Conservation (phyloP, 2,888 invertebrate genomes). For the Lasioglossum villosulum region DNA sequence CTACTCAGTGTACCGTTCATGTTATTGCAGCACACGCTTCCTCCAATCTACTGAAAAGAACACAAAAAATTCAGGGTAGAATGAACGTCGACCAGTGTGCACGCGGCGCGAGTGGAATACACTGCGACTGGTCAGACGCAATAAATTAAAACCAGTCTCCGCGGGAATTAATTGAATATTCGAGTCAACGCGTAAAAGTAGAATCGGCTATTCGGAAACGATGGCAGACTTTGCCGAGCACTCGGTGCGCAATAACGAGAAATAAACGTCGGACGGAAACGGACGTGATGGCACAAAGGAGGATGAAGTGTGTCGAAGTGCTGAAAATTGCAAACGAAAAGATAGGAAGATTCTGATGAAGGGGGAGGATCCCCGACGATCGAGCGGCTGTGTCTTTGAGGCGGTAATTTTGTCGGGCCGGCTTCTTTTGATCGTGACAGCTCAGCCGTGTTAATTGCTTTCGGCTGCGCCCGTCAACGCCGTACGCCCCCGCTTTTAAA, state of each 20-base stretch:
- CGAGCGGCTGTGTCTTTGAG: constrained; percentile 23
- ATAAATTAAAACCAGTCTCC: background rate
- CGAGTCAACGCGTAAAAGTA: background rate
- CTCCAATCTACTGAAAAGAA: background rate
- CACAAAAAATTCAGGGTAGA: background rate
- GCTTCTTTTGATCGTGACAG: constrained; percentile 54
- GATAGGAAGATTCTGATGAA: background rate
- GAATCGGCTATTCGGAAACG: background rate
- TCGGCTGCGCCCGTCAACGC: constrained; percentile 16
- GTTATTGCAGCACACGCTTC: background rate
- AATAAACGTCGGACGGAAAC: constrained; percentile 6
- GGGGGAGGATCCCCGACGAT: constrained; percentile 27
- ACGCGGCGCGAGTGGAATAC: background rate
- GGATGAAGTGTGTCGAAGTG: constrained; percentile 1
- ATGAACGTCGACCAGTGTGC: background rate
- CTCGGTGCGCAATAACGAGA: constrained; percentile 1
- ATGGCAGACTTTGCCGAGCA: constrained; percentile 10
- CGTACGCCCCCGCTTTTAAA: background rate
- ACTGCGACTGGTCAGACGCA: background rate
- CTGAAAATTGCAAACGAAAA: background rate
- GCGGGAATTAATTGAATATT: background rate
- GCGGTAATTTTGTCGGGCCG: constrained; percentile 43
- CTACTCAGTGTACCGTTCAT: background rate
- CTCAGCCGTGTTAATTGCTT: constrained; percentile 60
- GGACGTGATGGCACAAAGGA: constrained; percentile 8